Base-by-base conservation (phyloP, 2,113 vertebrate genomes). In the Illadopsis cleaveri region DNA sequence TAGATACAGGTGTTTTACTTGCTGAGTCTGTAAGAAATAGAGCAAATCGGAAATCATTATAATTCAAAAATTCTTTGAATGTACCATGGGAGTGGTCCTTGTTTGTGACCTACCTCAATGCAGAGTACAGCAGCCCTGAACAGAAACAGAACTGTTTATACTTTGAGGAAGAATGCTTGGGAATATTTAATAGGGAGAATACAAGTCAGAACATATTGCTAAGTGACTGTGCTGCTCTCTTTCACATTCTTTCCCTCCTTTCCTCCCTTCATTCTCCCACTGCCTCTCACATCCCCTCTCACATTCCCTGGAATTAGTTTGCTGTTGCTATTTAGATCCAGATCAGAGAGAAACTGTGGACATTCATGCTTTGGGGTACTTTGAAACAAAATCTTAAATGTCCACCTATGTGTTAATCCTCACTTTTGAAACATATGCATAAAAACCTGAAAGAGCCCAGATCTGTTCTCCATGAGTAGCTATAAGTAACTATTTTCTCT, bases 401-500 rank as follows among this genome's bases (percentile, higher is more conserved):
- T 33, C 35, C 70, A 75, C 17, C 15, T 30, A 9, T 42, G 31
- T 10, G 2, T 62, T 85, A 80, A 86, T 84, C 40, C 23, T 33
- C 54, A 76, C 42, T 95, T 97, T 77, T 2, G 6, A 96, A 96
- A 87, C 40, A 44, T 70, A 23, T 1, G 2, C 0, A 0, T 20
- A 10, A 73, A 77, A 89, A 93, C 17, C 25, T 61, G 35, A 79
- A 76, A 64, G 83, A 96, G 69, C 35, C 30, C 65, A 85, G 56
- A 83, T 77, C 84, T 95, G 40, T 79, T 90, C 77, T 95, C 53
- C 35, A 11, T 35, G 18, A 82, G 45, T 82, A 70, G 28, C 81
- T 96, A n/a, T 93, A 91, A 93, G 82, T 54, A 94, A 87, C 50
- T 68, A 35, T 87, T 97, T 96, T 95, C 44, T 82, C 16, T 70